phyloP scores from a whole-genome alignment of 1,140 invertebrate genomes.

The Sycobia sp. region DNA sequence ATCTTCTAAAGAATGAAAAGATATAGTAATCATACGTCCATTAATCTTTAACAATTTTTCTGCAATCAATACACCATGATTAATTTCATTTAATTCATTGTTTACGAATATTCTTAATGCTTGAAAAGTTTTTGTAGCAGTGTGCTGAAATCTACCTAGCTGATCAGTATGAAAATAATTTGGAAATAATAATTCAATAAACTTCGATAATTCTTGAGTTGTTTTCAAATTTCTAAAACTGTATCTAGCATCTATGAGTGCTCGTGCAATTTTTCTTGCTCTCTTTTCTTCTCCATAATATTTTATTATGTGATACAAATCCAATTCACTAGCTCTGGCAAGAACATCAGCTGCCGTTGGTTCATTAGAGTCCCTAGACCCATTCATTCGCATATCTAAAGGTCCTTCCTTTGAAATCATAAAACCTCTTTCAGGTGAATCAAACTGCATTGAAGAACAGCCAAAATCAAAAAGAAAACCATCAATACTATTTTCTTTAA shows the following conservation, averaged over 20 bases:
- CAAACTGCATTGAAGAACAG: conserved; percentile 96
- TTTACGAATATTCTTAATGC: conserved; percentile 95
- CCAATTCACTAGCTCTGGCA: conserved; percentile 75
- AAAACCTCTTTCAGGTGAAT: conserved; percentile 82
- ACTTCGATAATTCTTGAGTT: conserved; percentile 80
- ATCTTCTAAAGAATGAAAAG: conserved; percentile 94
- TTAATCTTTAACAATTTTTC: conserved; percentile 76
- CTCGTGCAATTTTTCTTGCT: conserved; percentile 84
- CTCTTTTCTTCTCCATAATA: conserved; percentile 90
- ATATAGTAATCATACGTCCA: conserved; percentile 80
- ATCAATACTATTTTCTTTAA: conserved; percentile 75
- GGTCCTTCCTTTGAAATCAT: conserved; percentile 81
- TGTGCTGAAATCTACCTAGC: conserved; percentile 75
- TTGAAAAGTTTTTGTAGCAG: conserved; percentile 92
- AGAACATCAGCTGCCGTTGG: conserved; percentile 87
- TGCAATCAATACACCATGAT: conserved; percentile 84
- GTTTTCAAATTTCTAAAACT: conserved; percentile 80
- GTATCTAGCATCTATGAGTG: conserved; percentile 86
- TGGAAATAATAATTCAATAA: conserved; percentile 73
- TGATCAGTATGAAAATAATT: conserved; percentile 70
- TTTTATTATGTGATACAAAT: conserved; percentile 83
- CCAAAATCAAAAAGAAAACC: conserved; percentile 92
- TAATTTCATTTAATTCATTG: conserved; percentile 95
- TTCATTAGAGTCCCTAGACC: conserved; percentile 69
- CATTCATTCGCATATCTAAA: conserved; percentile 96